Evolutionary conservation across 1,140 invertebrate genomes (phyloP), one percentile per base, ranked within the genome.

Genomic region (Carcinoscorpius rotundicauda): DNA sequence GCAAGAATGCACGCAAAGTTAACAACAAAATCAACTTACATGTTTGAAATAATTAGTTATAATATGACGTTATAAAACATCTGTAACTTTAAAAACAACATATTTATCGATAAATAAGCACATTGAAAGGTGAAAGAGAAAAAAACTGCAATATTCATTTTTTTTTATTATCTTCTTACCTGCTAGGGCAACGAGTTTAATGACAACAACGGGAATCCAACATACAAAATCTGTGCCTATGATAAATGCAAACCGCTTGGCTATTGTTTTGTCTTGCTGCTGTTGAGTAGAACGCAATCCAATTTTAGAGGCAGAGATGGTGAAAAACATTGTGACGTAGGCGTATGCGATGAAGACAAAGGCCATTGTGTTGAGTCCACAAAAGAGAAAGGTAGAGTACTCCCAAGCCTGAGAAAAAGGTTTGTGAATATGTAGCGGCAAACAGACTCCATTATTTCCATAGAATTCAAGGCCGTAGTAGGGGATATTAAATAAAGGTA

Each of bases 191-290:
- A 82, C 70, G 52, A 86, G 79, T 73, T 89, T 89, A 58, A 87
- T 76, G 48, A 81, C 71, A 49, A 87, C 85, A 29, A 88, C 86
- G 5, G 87, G 87, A 5, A 82, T 78, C 87, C 87, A 89, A 71
- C 87, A 89, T 49, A 83, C 72, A n/a, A 81, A 82, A 73, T 89
- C 84, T 0, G 86, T 86, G 11, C 87, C 73, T 3, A 89, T 85
- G 63, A 90, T 88, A 66, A 88, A 82, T 69, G 87, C 87, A 73
- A 88, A 88, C 64, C 87, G 78, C 8, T 85, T 74, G 3, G 84
- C 85, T 71, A 89, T 70, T 6, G 84, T 72, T 86, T 84, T 51
- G 80, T 84, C 76, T 85, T 86, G 53, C 79, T 77, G 51, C 81
- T 77, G 49, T 79, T 81, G 76, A 4, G 55, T 87, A 71, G 51